Evolutionary conservation across 2,888 invertebrate genomes (phyloP).

Genomic region (Agonopterix alstromeriana): DNA sequence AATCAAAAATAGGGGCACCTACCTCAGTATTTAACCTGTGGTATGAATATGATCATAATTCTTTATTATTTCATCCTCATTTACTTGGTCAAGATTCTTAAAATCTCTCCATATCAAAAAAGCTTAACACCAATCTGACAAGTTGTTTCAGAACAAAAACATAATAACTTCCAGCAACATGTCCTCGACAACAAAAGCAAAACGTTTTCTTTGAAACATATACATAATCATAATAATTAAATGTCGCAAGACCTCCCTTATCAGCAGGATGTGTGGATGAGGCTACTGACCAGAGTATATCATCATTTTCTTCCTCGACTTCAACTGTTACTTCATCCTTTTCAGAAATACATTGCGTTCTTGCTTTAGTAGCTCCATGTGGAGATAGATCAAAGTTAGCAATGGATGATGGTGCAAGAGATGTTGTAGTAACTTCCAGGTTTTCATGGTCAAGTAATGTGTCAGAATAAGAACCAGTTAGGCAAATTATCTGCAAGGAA

Average conservation of each 20-base stretch:
- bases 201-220: slow-evolving; percentile 47
- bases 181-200: slow-evolving; percentile 22
- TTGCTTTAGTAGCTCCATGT: neutral
- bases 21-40: too few species aligned
- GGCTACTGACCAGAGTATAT: slow-evolving; percentile 44
- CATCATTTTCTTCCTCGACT: slow-evolving; percentile 22
- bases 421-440: slow-evolving; percentile 10
- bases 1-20: too few species aligned
- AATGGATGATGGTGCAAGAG: slow-evolving; percentile 15
- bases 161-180: slow-evolving; percentile 4
- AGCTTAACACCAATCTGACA: too few species aligned
- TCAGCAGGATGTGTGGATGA: slow-evolving; percentile 41
- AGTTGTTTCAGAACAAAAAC: slow-evolving; percentile 1
- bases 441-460: slow-evolving; percentile 30
- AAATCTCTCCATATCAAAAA: too few species aligned
- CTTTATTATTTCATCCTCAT: too few species aligned
- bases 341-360: slow-evolving; percentile 12
- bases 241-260: slow-evolving; percentile 48
- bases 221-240: slow-evolving; percentile 66
- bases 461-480: slow-evolving; percentile 63
- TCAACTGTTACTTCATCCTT: neutral
- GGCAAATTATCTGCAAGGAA: slow-evolving; percentile 67
- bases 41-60: too few species aligned
- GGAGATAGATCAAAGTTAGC: slow-evolving; percentile 5
- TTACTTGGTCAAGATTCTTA: too few species aligned